Base-by-base conservation (phyloP, 2,888 invertebrate genomes). In the Tetranychus truncatus region DNA sequence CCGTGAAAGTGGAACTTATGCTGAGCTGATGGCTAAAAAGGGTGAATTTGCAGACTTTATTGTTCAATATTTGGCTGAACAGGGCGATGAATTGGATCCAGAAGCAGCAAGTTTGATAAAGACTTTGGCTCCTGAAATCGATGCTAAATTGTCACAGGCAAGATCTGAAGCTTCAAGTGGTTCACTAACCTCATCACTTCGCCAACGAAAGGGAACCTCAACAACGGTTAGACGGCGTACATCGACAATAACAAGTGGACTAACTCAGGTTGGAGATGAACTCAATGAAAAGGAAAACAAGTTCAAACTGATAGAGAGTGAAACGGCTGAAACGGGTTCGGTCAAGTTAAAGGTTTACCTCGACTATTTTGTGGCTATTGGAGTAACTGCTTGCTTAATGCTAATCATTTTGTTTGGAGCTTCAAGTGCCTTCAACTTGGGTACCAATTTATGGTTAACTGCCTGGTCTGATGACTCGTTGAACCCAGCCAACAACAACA, bases 1-100 rank as follows among this genome's bases (percentile, higher is more conserved):
- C 21, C 90, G 91, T 0, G 97, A 97, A 83, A 86, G 85, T 72
- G 97, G 97, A 74, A 89, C 91, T 6, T 97, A 96, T 84, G 88
- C 89, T 79, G 89, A 95, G 81, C 85, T 99, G 80, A 82, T 97
- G 76, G 89, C 88, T 78, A 91, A 89, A 83, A 91, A 85, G 77
- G 86, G 86, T 66, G 84, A 84, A 6, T 87, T 87, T 81, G 84
- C 86, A 0, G 84, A 85, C 75, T 85, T 87, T 78, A 80, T 87
- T 21, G 82, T 84, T 75, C 83, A 83, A 72, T 85, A 84, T 79
- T 78, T 81, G 6, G 80, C 83, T 75, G 82, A 82, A 74, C 81
- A 80, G n/a, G n/a, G n/a, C 1, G 80, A 80, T 9, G 80, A 81
- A 45, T 79, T 79, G 15, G 80, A 80, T 0, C 78, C 71, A 0